These are phyloP conservation scores for Calycopis cecrops DNA, from an alignment of 1,140 invertebrate genomes.

Conservation along the genomic window DNA sequence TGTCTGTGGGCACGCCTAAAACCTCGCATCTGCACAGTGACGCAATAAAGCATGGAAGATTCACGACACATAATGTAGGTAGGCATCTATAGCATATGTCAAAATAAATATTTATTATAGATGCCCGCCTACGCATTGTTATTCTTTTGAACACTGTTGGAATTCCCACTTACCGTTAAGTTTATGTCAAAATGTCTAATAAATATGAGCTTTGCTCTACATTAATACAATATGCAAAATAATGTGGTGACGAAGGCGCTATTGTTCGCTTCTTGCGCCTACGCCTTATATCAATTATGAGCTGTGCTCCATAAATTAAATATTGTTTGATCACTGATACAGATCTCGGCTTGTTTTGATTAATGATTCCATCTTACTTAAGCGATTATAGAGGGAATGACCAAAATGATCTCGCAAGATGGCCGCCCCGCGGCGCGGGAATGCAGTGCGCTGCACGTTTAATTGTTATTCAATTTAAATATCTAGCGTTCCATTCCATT, in stretches of 20 bases:
- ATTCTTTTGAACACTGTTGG: not conserved
- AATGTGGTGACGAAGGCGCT: conserved; percentile 54
- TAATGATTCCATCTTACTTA: conserved; percentile 55
- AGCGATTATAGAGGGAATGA: conserved; percentile 33
- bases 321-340: conserved; percentile 64
- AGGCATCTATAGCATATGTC: too few species aligned
- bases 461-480: conserved; percentile 21
- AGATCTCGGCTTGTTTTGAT: conserved; percentile 61
- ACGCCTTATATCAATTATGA: conserved; percentile 61
- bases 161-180: conserved; percentile 8
- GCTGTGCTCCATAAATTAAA: conserved; percentile 59
- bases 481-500: conserved; percentile 8
- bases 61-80: too few species aligned
- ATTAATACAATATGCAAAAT: conserved; percentile 46
- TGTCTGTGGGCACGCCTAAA: not conserved
- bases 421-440: conserved; percentile 56
- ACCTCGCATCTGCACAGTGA: conserved; percentile 2
- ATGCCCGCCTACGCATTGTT: not conserved
- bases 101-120: not conserved
- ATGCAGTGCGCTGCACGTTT: conserved; percentile 33
- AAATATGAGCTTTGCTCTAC: conserved; percentile 25
- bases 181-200: conserved; percentile 14
- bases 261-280: conserved; percentile 55
- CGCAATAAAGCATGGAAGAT: not conserved
- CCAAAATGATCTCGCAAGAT: conserved; percentile 56